Conservation (phyloP, 2,888 invertebrate genomes). For the Melinopterus prodromus region DNA sequence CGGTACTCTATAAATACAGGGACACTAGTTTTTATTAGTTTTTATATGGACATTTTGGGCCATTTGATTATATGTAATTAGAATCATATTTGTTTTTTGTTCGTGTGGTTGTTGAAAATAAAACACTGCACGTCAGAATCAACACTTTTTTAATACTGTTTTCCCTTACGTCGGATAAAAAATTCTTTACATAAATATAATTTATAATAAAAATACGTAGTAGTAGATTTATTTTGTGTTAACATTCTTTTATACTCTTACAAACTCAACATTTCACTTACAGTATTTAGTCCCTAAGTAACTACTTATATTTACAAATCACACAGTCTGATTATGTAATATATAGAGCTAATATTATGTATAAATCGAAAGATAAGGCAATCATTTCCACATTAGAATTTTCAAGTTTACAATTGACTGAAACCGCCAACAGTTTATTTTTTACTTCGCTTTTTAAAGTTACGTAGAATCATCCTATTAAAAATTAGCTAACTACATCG, state of each 20-base stretch:
- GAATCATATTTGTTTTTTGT: background rate
- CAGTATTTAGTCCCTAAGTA: background rate
- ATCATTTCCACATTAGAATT: constrained; percentile 28
- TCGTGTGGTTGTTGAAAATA: background rate
- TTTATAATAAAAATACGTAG: constrained; percentile 46
- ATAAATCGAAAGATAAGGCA: constrained; percentile 32
- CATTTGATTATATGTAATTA: too few species aligned
- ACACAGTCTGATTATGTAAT: constrained; percentile 50
- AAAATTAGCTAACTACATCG: constrained; percentile 15
- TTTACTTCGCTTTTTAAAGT: background rate
- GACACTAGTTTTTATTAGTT: too few species aligned
- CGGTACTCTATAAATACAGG: too few species aligned
- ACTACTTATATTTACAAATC: constrained; percentile 44
- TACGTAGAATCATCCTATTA: background rate
- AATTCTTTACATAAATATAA: constrained; percentile 50
- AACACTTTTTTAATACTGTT: constrained; percentile 48
- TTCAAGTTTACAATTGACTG: constrained; percentile 21
- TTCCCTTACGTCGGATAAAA: constrained; percentile 38
- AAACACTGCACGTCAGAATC: constrained; percentile 32
- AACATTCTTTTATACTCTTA: constrained; percentile 49
- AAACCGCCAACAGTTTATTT: background rate
- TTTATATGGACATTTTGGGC: too few species aligned
- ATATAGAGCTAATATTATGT: constrained; percentile 20
- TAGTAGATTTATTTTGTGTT: constrained; percentile 37
- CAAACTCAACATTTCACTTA: constrained; percentile 47